Conservation (phyloP, 2,888 invertebrate species). For the Heliconius sara region DNA sequence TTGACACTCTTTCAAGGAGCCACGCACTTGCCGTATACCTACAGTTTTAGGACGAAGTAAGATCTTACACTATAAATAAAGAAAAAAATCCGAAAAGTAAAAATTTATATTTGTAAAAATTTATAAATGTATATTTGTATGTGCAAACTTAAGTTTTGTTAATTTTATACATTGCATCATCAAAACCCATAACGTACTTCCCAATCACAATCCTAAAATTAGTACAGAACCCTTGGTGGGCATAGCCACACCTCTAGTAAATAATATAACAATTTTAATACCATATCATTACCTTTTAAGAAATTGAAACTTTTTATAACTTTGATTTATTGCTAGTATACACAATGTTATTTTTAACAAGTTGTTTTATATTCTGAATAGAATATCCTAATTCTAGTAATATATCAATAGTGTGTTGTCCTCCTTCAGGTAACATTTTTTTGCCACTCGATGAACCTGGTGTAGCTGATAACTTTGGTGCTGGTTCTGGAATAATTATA, state of each 20-base stretch:
- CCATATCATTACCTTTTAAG: slow-evolving; percentile 56
- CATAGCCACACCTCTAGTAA: slow-evolving; percentile 47
- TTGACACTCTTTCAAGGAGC: no score
- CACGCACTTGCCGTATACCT: no score
- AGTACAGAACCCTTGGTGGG: no score
- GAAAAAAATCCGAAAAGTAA: no score
- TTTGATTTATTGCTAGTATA: slow-evolving; percentile 65
- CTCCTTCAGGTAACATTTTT: slow-evolving; percentile 75
- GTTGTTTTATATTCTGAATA: slow-evolving; percentile 79
- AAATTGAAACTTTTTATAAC: slow-evolving; percentile 55
- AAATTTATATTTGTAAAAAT: no score
- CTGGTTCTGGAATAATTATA: slow-evolving; percentile 87
- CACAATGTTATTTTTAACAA: slow-evolving; percentile 72
- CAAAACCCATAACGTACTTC: no score
- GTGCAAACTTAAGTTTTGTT: no score
- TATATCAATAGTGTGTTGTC: slow-evolving; percentile 88
- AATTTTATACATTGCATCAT: no score
- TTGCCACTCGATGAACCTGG: slow-evolving; percentile 84
- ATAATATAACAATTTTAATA: slow-evolving; percentile 61
- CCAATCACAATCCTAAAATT: no score
- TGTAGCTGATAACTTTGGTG: slow-evolving; percentile 90
- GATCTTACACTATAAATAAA: no score
- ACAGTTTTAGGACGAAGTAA: no score
- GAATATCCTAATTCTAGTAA: slow-evolving; percentile 86
- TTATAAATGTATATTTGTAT: no score